Evolutionary conservation across 2,888 invertebrate genomes (phyloP), one percentile per base, ranked within the genome.

Genomic region (Thera britannica): DNA sequence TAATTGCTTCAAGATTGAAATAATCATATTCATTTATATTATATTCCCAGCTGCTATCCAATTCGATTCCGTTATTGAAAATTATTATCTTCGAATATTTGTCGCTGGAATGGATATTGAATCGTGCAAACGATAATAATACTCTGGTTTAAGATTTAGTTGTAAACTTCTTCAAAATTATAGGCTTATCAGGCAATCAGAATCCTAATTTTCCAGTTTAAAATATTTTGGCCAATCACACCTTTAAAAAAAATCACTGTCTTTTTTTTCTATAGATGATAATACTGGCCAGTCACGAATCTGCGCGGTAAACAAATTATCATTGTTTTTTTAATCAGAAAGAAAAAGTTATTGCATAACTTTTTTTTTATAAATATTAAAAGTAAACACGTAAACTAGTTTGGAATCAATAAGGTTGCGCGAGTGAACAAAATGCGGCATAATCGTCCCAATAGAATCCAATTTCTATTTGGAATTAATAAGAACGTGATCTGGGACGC

Each of bases 371-470:
- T 9, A 2, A 9, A 9, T 9, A 46, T 7, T 8, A 46, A 41
- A 46, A 7, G 34, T 23, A 9, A 52, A 52, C 4, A 3, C 4
- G 23, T 34, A 8, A 34, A 52, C 38, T 38, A 41, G 38, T 54
- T 11, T n/a, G 73, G 84, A 85, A 87, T 89, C 87, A 89, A 88
- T 89, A 88, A 88, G 84, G 0, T 79, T 80, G 79, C 72, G 78
- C 72, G 83, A 86, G 82, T 83, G 80, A 78, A 83, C 80, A 87
- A 83, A 83, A 82, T 80, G 78, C 78, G 78, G 82, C 80, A 86
- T 89, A 89, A 89, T 90, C 87, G 86, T 79, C 83, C 78, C 84
- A 87, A 90, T 90, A 88, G 88, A 83, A 86, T 85, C 82, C 86
- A 84, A 87, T 88, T 83, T 83, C 87, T 85, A 85, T 87, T 77